Conservation (phyloP, 2,113 vertebrate genomes). For the Epinephelus cyanopodus region DNA sequence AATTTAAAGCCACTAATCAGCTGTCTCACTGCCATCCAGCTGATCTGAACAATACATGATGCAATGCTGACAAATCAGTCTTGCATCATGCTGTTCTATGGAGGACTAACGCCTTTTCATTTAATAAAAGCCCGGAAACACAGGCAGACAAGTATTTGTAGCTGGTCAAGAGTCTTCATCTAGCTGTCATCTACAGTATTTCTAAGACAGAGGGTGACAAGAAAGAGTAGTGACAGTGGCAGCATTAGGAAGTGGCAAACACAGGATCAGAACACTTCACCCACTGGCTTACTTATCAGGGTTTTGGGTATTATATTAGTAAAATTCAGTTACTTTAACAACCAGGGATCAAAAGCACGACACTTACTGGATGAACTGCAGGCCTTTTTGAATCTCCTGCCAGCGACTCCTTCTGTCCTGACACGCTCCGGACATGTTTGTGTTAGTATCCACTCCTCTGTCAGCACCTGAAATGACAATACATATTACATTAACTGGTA, state of each 20-base stretch:
- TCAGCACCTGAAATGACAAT: constrained; percentile 82
- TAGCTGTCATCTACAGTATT: neutral
- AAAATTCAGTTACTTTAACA: neutral
- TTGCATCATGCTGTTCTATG: neutral
- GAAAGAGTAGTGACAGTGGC: neutral
- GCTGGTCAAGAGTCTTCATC: neutral
- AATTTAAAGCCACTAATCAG: constrained; percentile 2
- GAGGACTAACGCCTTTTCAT: neutral
- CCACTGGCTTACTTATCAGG: neutral
- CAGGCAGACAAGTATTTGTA: neutral
- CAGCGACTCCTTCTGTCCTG: constrained; percentile 92
- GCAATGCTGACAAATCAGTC: constrained; percentile 7
- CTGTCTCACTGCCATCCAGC: constrained; percentile 2
- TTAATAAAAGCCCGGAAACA: neutral
- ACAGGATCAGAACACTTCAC: neutral
- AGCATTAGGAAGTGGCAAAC: neutral
- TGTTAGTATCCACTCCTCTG: constrained; percentile 76
- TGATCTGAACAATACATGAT: constrained; percentile 19
- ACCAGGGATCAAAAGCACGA: neutral
- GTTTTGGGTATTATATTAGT: neutral
- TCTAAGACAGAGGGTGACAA: neutral
- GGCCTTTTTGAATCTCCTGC: constrained; percentile 94
- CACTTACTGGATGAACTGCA: constrained; percentile 97
- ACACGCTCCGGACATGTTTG: constrained; percentile 91
- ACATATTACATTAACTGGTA: neutral